phyloP scores from a whole-genome alignment of 1,140 invertebrate species.

The Drosophila melanica region DNA sequence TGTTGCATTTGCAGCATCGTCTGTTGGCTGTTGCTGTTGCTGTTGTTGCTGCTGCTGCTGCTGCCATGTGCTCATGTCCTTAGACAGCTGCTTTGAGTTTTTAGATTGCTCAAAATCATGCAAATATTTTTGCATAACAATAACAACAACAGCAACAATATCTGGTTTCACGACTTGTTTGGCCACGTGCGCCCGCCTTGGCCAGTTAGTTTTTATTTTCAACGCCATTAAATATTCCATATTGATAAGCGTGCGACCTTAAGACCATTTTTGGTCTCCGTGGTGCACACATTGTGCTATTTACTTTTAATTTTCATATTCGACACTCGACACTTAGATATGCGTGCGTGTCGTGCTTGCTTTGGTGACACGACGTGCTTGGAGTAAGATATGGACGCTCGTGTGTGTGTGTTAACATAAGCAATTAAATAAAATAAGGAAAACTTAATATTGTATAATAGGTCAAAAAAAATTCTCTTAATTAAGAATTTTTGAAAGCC shows the following conservation, averaged over 20 bases:
- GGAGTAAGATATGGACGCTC: no score
- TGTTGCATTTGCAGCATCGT: slow-evolving; percentile 38
- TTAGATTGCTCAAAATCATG: slow-evolving; percentile 70
- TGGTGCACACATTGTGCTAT: slow-evolving; percentile 29
- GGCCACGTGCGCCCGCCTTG: slow-evolving; percentile 1
- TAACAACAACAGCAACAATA: slow-evolving; percentile 23
- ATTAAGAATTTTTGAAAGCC: background rate
- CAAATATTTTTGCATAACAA: slow-evolving; percentile 75
- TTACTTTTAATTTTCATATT: slow-evolving; percentile 48
- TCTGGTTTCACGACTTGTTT: slow-evolving; percentile 7
- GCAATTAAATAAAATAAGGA: background rate
- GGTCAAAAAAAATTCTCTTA: no score
- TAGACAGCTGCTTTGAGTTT: slow-evolving; percentile 72
- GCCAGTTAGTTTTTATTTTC: slow-evolving; percentile 24
- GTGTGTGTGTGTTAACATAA: no score
- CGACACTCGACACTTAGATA: slow-evolving; percentile 6
- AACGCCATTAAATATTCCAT: slow-evolving; percentile 36
- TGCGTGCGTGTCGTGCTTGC: background rate
- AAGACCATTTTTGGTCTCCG: slow-evolving; percentile 11
- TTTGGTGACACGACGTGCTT: background rate
- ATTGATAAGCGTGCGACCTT: slow-evolving; percentile 31
- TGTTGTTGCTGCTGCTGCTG: background rate
- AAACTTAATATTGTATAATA: no score
- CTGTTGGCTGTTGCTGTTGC: background rate
- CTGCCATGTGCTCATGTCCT: slow-evolving; percentile 23